Conservation (phyloP, 2,888 invertebrate genomes). For the Drosophila anomalata region DNA sequence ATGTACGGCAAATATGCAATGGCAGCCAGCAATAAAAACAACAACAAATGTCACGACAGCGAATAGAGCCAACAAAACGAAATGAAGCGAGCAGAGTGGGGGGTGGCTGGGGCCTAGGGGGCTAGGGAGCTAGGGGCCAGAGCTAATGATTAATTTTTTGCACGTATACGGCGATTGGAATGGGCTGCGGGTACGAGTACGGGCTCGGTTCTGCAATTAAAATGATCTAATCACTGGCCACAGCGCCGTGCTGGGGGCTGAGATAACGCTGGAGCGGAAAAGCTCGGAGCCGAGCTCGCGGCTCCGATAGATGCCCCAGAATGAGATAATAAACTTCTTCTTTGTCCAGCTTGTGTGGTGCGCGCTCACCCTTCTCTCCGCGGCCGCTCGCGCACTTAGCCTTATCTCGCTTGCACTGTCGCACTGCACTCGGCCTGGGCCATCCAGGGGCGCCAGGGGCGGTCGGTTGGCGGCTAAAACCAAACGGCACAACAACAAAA, state of each 20-base stretch:
- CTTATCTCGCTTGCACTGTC: slow-evolving; percentile 27
- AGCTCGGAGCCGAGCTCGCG: neutral
- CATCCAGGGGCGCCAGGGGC: slow-evolving; percentile 23
- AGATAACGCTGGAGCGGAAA: neutral
- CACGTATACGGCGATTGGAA: slow-evolving; percentile 56
- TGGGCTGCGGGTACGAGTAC: neutral
- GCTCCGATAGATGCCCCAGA: neutral
- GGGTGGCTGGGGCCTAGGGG: too few relatives aligned
- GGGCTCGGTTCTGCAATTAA: neutral
- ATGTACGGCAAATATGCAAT: slow-evolving; percentile 21
- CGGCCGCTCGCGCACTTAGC: neutral
- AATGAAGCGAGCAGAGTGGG: neutral
- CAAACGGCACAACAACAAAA: slow-evolving; percentile 22
- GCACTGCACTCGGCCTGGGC: slow-evolving; percentile 56
- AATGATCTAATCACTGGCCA: neutral
- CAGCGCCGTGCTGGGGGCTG: neutral
- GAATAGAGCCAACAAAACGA: slow-evolving; percentile 29
- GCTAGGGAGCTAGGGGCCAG: neutral
- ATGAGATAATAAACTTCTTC: neutral
- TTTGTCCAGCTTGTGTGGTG: slow-evolving; percentile 3
- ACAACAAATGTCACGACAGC: slow-evolving; percentile 68
- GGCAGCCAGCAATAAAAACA: slow-evolving; percentile 15
- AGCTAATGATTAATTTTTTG: slow-evolving; percentile 72
- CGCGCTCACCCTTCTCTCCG: slow-evolving; percentile 9
- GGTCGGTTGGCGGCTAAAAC: neutral